Conservation (phyloP, 2,113 vertebrate genomes). For the Alosa alosa region DNA sequence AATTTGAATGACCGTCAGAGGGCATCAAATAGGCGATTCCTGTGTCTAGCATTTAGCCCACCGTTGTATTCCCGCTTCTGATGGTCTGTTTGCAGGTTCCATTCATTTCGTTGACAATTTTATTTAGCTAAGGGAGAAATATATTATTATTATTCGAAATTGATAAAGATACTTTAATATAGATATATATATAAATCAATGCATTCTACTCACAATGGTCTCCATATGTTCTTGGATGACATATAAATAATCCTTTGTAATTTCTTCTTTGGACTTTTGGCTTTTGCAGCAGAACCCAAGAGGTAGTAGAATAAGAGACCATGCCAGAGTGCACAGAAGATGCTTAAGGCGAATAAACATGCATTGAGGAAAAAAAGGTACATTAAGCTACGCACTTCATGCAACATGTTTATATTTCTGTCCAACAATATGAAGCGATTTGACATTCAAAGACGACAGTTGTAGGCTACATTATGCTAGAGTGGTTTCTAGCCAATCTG, state of each 20-base stretch:
- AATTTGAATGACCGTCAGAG: not conserved
- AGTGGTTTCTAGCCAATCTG: not conserved
- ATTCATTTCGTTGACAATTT: not conserved
- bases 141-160: not conserved
- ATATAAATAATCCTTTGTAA: conserved; percentile 35
- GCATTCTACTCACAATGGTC: conserved; percentile 57
- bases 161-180: not conserved
- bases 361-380: not conserved
- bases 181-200: not conserved
- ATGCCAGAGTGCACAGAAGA: conserved; percentile 66
- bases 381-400: not conserved
- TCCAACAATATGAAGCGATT: too few species aligned
- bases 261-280: not conserved
- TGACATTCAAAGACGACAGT: not conserved
- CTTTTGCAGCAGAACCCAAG: conserved; percentile 59
- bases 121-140: not conserved
- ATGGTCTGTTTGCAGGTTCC: not conserved
- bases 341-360: conserved; percentile 50
- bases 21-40: not conserved
- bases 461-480: not conserved
- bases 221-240: conserved; percentile 47
- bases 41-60: not conserved
- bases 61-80: not conserved
- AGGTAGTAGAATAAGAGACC: conserved; percentile 68
- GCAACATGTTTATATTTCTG: not conserved